Percentiles rank a stretch among this genome's conserved stretches.
Conservation (phyloP, 2,113 vertebrate species). For the Equus przewalskii region DNA sequence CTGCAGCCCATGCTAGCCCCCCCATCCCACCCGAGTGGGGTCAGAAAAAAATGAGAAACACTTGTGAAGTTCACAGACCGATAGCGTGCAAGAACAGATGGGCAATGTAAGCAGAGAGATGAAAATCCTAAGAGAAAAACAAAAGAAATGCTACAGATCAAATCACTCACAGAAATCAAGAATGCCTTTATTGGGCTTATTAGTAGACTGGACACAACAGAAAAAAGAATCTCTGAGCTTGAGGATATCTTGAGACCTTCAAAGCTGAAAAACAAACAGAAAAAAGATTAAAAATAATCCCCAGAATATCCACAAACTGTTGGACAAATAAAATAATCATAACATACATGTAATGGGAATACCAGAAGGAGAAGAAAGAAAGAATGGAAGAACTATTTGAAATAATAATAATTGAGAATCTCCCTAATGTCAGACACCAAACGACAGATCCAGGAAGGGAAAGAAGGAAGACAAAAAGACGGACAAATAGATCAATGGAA, state of each 20-base stretch:
- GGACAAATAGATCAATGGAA: not conserved
- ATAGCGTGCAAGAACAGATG: not conserved
- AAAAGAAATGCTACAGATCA: not conserved
- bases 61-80: not conserved
- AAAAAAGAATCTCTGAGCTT: not conserved
- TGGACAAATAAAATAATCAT: not conserved
- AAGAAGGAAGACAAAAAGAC: not conserved
- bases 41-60: not conserved
- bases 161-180: not conserved
- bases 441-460: not conserved
- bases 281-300: not conserved
- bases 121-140: not conserved
- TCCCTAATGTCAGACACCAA: not conserved
- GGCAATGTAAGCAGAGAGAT: not conserved
- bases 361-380: accelerated
- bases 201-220: not conserved
- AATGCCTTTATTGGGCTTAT: not conserved
- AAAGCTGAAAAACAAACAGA: not conserved
- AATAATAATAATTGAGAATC: not conserved
- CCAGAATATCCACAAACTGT: not conserved
- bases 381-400: not conserved
- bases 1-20: not conserved
- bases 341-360: not conserved
- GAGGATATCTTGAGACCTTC: not conserved
- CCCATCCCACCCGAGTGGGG: not conserved